Conservation (phyloP, 2,888 invertebrate species). For the Sesamia inferens region DNA sequence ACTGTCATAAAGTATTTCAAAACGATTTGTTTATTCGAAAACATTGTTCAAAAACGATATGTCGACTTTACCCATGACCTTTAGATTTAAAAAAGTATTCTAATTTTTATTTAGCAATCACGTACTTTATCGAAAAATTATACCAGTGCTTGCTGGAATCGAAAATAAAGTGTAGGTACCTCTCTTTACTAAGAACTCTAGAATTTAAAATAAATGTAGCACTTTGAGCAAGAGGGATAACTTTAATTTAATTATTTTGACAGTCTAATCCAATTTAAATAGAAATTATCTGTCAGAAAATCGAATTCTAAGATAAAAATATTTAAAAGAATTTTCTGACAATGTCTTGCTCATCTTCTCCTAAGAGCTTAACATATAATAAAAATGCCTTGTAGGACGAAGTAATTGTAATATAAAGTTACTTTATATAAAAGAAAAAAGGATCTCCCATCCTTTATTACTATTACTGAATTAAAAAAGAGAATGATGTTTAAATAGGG, state of each 20-base stretch:
- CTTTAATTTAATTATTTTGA: background rate
- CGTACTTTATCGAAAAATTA: background rate
- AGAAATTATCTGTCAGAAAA: background rate
- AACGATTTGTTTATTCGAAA: background rate
- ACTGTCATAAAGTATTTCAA: conserved; percentile 21
- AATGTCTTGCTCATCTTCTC: background rate
- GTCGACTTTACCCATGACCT: background rate
- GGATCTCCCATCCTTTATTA: conserved; percentile 34
- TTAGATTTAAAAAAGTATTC: background rate
- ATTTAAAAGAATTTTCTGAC: background rate
- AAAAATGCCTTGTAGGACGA: conserved; percentile 22
- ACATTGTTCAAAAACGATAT: background rate
- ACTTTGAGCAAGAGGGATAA: background rate
- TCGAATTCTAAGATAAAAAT: background rate
- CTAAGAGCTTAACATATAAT: conserved; percentile 5
- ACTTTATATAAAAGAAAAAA: conserved; percentile 30
- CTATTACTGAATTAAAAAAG: conserved; percentile 63
- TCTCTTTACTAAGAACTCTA: background rate
- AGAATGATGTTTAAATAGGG: conserved; percentile 70
- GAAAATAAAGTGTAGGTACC: background rate
- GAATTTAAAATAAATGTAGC: background rate
- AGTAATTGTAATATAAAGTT: conserved; percentile 20
- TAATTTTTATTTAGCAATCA: background rate
- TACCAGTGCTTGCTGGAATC: background rate
- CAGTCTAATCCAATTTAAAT: background rate